phyloP scores from a whole-genome alignment of 2,888 invertebrate genomes.

The Chloromyia formosa region DNA sequence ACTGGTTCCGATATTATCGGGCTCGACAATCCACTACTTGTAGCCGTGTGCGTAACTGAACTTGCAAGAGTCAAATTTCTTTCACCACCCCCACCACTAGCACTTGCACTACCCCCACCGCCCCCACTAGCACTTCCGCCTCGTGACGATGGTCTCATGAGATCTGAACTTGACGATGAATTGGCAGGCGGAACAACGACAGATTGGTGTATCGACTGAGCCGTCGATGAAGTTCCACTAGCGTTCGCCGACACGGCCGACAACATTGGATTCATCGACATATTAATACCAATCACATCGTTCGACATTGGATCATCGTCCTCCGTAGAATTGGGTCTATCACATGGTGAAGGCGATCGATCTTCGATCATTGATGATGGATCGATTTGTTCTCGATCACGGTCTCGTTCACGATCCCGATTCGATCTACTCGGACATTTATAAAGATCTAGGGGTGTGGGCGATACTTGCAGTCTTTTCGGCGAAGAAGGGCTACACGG shows the following conservation, averaged over 20 bases:
- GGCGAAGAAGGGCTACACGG: conserved; percentile 61
- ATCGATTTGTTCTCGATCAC: conserved; percentile 58
- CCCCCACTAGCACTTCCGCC: conserved; percentile 13
- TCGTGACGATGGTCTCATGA: conserved; percentile 55
- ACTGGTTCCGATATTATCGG: conserved; percentile 57
- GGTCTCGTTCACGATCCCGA: conserved; percentile 52
- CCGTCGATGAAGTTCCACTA: conserved; percentile 63
- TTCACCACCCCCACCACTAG: conserved; percentile 26
- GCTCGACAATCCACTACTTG: conserved; percentile 56
- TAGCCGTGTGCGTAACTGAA: conserved; percentile 53
- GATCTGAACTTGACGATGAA: conserved; percentile 53
- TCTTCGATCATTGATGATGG: conserved; percentile 52
- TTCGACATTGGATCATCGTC: conserved; percentile 70
- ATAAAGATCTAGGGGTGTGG: conserved; percentile 63
- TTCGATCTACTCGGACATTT: conserved; percentile 55
- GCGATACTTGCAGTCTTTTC: conserved; percentile 53
- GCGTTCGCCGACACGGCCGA: not conserved
- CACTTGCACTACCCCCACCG: not conserved
- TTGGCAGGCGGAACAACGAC: conserved; percentile 53
- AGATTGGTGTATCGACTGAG: conserved; percentile 59
- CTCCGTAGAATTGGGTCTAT: conserved; percentile 68
- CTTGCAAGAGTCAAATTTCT: conserved; percentile 11
- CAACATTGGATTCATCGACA: conserved; percentile 68
- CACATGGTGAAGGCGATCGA: conserved; percentile 49
- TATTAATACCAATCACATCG: conserved; percentile 70